Evolutionary conservation across 2,797 vertebrate species (phyloP), one percentile per base, ranked within the genome.

Genomic region (Gastrophryne carolinensis): DNA sequence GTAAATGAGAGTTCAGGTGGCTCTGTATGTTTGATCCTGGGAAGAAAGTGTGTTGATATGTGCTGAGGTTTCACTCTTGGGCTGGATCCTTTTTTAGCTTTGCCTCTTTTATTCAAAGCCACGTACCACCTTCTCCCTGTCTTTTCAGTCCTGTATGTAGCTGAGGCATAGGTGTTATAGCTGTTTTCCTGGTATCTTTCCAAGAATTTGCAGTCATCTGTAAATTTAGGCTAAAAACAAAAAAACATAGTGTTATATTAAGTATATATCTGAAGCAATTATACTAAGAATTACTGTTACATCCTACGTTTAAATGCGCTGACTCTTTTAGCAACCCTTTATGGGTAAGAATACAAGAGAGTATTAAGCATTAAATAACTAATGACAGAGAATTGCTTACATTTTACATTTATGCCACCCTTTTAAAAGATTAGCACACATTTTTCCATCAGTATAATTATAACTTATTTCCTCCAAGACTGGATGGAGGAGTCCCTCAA

Each of bases 151-250:
- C 85, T 89, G 84, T 98, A 92, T 52, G 91, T 83, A 0, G 93
- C 92, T 0, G 97, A 99, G 65, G 97, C 93, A 0, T 98, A 98
- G 0, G 97, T 99, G 87, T 98, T 99, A 84, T 98, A 98, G 86
- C 97, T 96, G 92, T 98, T 98, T 88, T 98, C 97, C 86, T 98
- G 97, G 88, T 98, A 98, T 17, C 96, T 88, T 81, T 98, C 97
- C 78, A 95, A 92, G 89, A 99, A 99, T 72, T 94, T 95, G 81
- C 97, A 99, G 84, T 99, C 96, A 0, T 94, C 94, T 0, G 94
- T 92, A 87, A 99, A 99, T 65, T 63, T 86, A 39, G 94, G 90
- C 97, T 99, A 44, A 83, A 0, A 1, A 21, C 12, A 1, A 5
- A 58, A 75, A 77, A 62, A 44, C 7, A n/a, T 5, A n/a, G 17